Percentiles rank a stretch among this genome's conserved stretches.
Conservation (phyloP, 1,140 invertebrate species). For the Drosophila littoralis region DNA sequence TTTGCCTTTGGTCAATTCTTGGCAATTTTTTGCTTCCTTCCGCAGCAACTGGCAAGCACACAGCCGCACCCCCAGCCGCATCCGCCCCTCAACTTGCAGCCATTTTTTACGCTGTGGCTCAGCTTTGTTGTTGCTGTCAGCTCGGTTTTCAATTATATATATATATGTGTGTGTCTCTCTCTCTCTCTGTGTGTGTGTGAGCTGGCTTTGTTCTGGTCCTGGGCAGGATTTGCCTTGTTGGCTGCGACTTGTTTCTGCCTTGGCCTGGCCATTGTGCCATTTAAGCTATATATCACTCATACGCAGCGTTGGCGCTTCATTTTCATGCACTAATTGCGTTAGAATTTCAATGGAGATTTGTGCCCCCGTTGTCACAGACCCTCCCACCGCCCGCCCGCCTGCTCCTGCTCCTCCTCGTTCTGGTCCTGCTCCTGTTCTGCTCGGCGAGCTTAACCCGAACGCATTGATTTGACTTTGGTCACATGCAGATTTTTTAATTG, state of each 20-base stretch:
- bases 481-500: slow-evolving; percentile 56
- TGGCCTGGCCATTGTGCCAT: slow-evolving; percentile 56
- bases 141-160: slow-evolving; percentile 70
- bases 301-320: slow-evolving; percentile 78
- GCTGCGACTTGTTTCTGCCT: slow-evolving; percentile 23
- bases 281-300: slow-evolving; percentile 82
- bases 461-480: slow-evolving; percentile 51
- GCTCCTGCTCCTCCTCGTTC: not conserved
- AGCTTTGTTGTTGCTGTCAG: slow-evolving; percentile 22
- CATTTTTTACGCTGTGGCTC: slow-evolving; percentile 25
- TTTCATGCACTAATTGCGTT: slow-evolving; percentile 82
- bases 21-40: slow-evolving; percentile 24
- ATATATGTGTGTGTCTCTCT: slow-evolving; percentile 4
- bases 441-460: slow-evolving; percentile 20
- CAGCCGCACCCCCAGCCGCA: not conserved
- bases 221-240: slow-evolving; percentile 34
- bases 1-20: slow-evolving; percentile 58
- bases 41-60: no score
- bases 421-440: not conserved
- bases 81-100: slow-evolving; percentile 4
- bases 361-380: not conserved
- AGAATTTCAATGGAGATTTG: slow-evolving; percentile 71
- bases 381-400: not conserved
- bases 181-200: slow-evolving; percentile 9
- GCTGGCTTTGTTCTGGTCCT: slow-evolving; percentile 21